Evolutionary conservation across 2,113 vertebrate species (phyloP), one percentile per base, ranked within the genome.

Genomic region (Chaenogobius annularis): DNA sequence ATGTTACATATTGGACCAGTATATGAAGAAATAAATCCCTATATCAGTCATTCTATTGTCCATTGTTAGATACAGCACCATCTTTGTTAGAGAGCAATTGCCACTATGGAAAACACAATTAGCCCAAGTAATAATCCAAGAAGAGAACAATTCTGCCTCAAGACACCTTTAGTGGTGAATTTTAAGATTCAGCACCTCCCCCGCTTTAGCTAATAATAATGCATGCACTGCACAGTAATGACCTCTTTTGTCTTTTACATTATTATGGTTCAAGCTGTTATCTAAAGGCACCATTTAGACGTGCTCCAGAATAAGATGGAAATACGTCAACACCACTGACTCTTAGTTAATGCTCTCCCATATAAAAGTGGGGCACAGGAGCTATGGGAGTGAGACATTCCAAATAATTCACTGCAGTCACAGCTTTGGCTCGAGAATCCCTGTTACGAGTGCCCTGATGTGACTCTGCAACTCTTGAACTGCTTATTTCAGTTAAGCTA

Each of bases 361-460:
- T 69, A 66, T 72, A 64, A 79, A 89, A 84, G 72, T 87, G 84
- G 87, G 88, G 65, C 86, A 84, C 0, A 10, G 74, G 75, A 78
- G 78, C 79, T 81, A 75, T 77, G 77, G 83, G 77, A 83, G 84
- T 62, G 72, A 84, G 85, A 89, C 84, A 79, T 70, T 84, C 76
- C 82, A 87, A 84, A 85, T 69, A 78, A 83, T 77, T 86, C 62
- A 82, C 81, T 47, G 66, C 77, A 80, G 68, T 74, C 63, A 79
- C 50, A 68, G 75, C 72, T 81, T 80, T 71, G 69, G 65, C 77
- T 73, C 75, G 50, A 59, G 61, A 75, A 66, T 58, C 71, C 70
- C 68, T 44, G 67, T 69, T 74, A 79, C 77, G 75, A 68, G 65
- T 77, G 79, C 87, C 84, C 81, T 74, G 65, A 79, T 81, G 78